Evolutionary conservation across 1,140 invertebrate genomes (phyloP), one percentile per base, ranked within the genome.

Genomic region (Tetramorium parvispinum): DNA sequence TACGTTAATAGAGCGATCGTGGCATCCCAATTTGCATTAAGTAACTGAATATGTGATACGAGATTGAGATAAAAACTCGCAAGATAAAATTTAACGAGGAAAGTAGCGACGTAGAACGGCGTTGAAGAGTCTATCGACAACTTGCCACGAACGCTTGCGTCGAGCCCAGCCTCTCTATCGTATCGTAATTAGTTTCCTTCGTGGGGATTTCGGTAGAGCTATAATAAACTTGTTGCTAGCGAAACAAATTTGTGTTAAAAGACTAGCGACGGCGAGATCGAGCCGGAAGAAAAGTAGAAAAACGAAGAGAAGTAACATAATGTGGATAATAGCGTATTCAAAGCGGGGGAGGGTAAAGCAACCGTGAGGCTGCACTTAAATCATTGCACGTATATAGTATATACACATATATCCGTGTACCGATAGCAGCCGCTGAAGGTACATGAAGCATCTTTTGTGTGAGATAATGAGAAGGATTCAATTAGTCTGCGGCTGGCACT

Each of bases 381-480:
- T 11, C 37, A 77, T 85, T 77, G 71, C 18, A 46, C 27, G 43
- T 59, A 73, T 65, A 78, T 16, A 51, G 43, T 27, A 65, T 7
- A 37, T 37, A 63, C 7, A 8, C 11, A 18, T 32, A 82, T 71
- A 71, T 59, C n/a, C 51, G 43, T 5, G 24, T 37, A 40, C 85
- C 18, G 46, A 86, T 86, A 70, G 65, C 32, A 49, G 32, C 37
- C 32, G 57, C 40, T 27, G 40, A 27, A 57, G 51, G 40, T 65
- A 46, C 71, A 63, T 3, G 51, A 73, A 24, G 70, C 73, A 85
- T 76, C 85, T 87, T 90, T 87, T 85, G 88, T 87, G 68, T 7
- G 76, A 82, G 82, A 85, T 89, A 90, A 89, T 75, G 89, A 85
- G 70, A 87, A 78, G 76, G 85, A 90, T 90, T 85, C 75, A 85